Percentiles rank a stretch among this genome's conserved stretches.
Conservation (phyloP, 2,113 vertebrate species). For the Nothobranchius kuhntae region DNA sequence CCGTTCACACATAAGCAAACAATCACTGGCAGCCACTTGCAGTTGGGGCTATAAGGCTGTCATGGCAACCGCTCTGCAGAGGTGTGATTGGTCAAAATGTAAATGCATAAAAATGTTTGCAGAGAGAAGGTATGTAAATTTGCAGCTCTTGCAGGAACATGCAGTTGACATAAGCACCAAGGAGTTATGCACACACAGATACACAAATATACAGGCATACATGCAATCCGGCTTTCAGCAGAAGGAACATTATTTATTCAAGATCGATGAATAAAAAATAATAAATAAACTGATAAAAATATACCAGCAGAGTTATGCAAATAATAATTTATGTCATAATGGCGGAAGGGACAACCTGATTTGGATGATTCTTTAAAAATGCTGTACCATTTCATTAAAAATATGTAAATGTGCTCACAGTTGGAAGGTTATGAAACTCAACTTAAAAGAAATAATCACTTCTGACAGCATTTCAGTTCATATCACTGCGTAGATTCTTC, state of each 20-base stretch:
- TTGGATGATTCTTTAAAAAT: conserved; percentile 54
- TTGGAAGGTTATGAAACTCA: conserved; percentile 71
- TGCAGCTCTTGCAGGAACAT: conserved; percentile 11
- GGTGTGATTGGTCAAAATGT: conserved; percentile 64
- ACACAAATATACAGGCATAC: conserved; percentile 13
- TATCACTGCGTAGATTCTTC: conserved; percentile 44
- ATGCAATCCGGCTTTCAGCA: conserved; percentile 15
- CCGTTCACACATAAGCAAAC: conserved; percentile 35
- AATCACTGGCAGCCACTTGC: conserved; percentile 31
- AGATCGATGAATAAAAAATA: conserved; percentile 44
- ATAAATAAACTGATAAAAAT: conserved; percentile 63
- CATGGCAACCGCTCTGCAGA: conserved; percentile 71
- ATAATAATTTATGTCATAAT: conserved; percentile 67
- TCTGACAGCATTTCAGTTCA: conserved; percentile 75
- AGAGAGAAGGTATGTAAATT: conserved; percentile 53
- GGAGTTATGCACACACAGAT: background rate
- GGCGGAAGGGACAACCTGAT: conserved; percentile 68
- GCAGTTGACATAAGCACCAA: conserved; percentile 9
- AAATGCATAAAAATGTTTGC: conserved; percentile 50
- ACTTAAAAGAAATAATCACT: conserved; percentile 61
- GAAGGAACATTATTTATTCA: conserved; percentile 9
- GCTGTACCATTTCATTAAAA: conserved; percentile 80
- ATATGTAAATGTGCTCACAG: conserved; percentile 76
- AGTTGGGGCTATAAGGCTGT: conserved; percentile 57
- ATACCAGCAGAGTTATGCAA: conserved; percentile 64